Conservation (phyloP, 2,888 invertebrate species). For the Drosophila kambysellisi region DNA sequence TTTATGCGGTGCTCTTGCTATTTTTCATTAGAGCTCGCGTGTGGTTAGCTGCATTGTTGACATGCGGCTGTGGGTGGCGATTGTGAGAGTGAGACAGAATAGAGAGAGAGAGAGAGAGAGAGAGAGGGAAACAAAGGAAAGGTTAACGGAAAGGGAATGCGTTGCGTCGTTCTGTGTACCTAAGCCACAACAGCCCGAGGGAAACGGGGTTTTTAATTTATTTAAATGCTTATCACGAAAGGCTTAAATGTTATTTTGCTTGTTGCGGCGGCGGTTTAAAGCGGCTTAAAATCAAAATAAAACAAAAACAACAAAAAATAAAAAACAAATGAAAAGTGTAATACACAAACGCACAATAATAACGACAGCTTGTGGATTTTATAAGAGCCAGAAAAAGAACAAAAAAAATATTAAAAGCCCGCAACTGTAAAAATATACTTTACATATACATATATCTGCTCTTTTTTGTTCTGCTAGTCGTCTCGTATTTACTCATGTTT, state of each 20-base stretch:
- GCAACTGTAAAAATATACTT: neutral
- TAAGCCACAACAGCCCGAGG: slow-evolving; percentile 45
- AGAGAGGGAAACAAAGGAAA: neutral
- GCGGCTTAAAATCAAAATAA: slow-evolving; percentile 66
- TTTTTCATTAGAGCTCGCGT: slow-evolving; percentile 73
- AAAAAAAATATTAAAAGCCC: neutral
- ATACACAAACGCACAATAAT: slow-evolving; percentile 44
- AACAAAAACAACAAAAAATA: slow-evolving; percentile 5
- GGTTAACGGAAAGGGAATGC: slow-evolving; percentile 16
- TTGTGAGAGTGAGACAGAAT: neutral
- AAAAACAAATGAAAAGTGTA: slow-evolving; percentile 20
- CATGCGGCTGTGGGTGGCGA: slow-evolving; percentile 34
- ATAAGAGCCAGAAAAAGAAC: slow-evolving; percentile 1
- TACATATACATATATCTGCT: neutral
- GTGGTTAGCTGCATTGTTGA: slow-evolving; percentile 70
- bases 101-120: neutral
- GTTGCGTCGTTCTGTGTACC: slow-evolving; percentile 29
- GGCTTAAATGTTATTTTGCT: slow-evolving; percentile 80
- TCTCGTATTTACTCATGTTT: slow-evolving; percentile 16
- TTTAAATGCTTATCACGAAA: slow-evolving; percentile 82
- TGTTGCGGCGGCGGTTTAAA: slow-evolving; percentile 77
- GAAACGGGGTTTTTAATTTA: slow-evolving; percentile 75
- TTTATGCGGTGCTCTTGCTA: slow-evolving; percentile 63
- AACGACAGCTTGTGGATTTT: slow-evolving; percentile 1
- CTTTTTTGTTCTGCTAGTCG: slow-evolving; percentile 1